Conservation (phyloP, 2,113 vertebrate genomes). For the Phyllostomus hastatus region DNA sequence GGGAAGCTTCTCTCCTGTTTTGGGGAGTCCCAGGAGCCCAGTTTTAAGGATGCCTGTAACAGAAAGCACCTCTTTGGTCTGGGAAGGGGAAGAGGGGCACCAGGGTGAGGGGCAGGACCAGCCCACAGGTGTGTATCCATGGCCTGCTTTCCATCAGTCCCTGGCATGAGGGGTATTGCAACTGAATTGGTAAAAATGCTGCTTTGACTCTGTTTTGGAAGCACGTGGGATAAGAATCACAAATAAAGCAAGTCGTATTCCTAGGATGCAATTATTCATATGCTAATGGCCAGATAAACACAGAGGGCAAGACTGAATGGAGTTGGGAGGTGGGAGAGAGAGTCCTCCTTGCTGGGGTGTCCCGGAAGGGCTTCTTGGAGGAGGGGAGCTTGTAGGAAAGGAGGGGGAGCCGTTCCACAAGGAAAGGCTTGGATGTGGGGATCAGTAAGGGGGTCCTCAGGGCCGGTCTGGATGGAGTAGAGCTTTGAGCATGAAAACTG, state of each 20-base stretch:
- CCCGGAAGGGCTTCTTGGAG: neutral
- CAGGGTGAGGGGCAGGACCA: neutral
- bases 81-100: neutral
- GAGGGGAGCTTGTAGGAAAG: neutral
- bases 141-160: rapidly evolving
- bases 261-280: neutral
- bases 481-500: neutral
- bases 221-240: neutral
- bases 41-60: neutral
- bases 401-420: neutral
- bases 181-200: neutral
- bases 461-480: neutral
- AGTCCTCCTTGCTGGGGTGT: neutral
- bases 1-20: neutral
- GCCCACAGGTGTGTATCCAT: neutral
- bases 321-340: neutral
- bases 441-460: no score
- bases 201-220: neutral
- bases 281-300: neutral
- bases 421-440: neutral
- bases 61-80: neutral
- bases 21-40: neutral
- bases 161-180: neutral
- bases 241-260: neutral
- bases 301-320: neutral